phyloP scores from a whole-genome alignment of 2,797 vertebrate genomes.

The Argya squamiceps region DNA sequence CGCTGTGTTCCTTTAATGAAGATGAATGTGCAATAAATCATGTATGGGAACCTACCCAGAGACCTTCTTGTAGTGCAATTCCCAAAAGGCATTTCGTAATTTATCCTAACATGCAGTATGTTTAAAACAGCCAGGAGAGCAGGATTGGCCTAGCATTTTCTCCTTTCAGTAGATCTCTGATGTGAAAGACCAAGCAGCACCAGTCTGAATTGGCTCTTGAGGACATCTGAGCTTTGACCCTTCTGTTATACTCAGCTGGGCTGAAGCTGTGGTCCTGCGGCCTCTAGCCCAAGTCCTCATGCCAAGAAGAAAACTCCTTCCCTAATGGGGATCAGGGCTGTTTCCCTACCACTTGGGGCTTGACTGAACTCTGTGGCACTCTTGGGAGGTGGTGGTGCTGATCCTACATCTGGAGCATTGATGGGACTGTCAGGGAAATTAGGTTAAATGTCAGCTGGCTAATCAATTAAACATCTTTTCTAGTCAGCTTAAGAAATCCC shows the following conservation, averaged over 20 bases:
- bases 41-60: constrained; percentile 16
- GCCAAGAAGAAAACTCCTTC: not conserved
- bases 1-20: constrained; percentile 32
- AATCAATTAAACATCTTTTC: not conserved
- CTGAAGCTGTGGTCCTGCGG: not conserved
- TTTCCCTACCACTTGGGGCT: not conserved
- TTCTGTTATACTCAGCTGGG: rapidly evolving
- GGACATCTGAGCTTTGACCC: not conserved
- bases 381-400: not conserved
- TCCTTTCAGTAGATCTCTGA: not conserved
- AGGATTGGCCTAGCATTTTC: not conserved
- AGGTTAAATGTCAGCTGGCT: not conserved
- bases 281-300: not conserved
- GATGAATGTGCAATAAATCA: constrained; percentile 39
- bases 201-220: not conserved
- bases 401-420: not conserved
- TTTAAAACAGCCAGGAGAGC: not conserved
- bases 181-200: not conserved
- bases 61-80: constrained; percentile 2
- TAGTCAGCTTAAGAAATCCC: not conserved
- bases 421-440: not conserved
- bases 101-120: not conserved
- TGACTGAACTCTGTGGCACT: not conserved
- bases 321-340: rapidly evolving
- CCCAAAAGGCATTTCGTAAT: not conserved